Conservation (phyloP, 2,888 invertebrate genomes). For the Auanema freiburgensis region DNA sequence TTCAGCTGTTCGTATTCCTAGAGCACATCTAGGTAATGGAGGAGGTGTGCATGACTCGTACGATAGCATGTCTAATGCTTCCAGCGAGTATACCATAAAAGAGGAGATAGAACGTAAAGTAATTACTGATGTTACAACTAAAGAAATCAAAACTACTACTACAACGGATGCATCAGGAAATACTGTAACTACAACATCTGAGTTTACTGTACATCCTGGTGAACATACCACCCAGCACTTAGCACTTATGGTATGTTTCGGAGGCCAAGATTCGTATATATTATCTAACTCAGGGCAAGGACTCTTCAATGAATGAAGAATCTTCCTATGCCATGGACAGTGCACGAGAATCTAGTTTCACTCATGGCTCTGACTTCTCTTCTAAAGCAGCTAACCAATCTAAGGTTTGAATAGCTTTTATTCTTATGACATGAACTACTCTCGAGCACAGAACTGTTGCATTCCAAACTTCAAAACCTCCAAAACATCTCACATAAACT, state of each 20-base stretch:
- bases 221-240: slow-evolving; percentile 20
- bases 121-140: slow-evolving; percentile 61
- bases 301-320: slow-evolving; percentile 8
- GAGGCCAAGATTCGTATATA: neutral
- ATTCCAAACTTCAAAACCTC: too few species aligned
- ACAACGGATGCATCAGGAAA: slow-evolving; percentile 58
- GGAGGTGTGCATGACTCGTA: slow-evolving; percentile 35
- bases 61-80: slow-evolving; percentile 50
- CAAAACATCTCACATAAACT: too few species aligned
- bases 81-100: slow-evolving; percentile 62
- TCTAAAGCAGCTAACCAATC: neutral
- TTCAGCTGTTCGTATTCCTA: slow-evolving; percentile 56
- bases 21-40: slow-evolving; percentile 54
- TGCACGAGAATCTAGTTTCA: slow-evolving; percentile 12
- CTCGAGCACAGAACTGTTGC: too few species aligned
- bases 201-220: slow-evolving; percentile 26
- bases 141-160: slow-evolving; percentile 57
- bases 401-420: slow-evolving; percentile 3
- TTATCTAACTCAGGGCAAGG: neutral
- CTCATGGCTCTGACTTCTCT: slow-evolving; percentile 2
- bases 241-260: neutral
- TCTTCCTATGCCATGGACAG: slow-evolving; percentile 15
- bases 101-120: slow-evolving; percentile 58
- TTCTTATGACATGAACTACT: neutral
- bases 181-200: slow-evolving; percentile 34